Conservation (phyloP, 2,888 invertebrate genomes). For the Oscheius sp. region DNA sequence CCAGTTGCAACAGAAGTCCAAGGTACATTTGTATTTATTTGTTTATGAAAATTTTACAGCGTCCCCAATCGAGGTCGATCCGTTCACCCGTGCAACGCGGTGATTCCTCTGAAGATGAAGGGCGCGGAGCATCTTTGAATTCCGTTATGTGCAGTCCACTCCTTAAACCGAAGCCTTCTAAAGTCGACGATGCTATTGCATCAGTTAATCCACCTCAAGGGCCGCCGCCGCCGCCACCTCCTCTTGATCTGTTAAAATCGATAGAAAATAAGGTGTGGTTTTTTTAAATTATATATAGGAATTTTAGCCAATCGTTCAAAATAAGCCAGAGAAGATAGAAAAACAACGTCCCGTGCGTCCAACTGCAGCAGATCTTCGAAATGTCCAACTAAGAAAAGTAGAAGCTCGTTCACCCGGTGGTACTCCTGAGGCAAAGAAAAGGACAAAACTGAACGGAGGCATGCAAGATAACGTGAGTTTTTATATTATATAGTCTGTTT, state of each 20-base stretch:
- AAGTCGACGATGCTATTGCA: background rate
- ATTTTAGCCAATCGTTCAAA: background rate
- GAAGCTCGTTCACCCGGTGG: conserved; percentile 17
- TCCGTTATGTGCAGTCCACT: conserved; percentile 3
- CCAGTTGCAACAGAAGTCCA: background rate
- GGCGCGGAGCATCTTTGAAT: conserved; percentile 12
- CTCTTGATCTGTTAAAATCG: conserved; percentile 2
- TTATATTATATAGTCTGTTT: no score
- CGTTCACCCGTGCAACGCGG: background rate
- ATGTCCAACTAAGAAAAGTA: conserved; percentile 22
- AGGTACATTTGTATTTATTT: background rate
- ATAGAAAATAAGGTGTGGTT: conserved; percentile 19
- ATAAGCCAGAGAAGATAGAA: no score
- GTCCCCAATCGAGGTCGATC: background rate
- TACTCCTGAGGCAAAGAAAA: background rate
- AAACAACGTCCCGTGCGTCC: conserved; percentile 4
- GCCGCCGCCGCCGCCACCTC: conserved; percentile 18
- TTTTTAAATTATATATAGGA: background rate
- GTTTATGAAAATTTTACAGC: background rate
- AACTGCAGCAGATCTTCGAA: conserved; percentile 4
- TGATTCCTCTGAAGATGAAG: conserved; percentile 28
- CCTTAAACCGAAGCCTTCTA: background rate
- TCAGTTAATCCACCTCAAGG: conserved; percentile 6
- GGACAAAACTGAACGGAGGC: background rate
- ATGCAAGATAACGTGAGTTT: background rate